Conservation (phyloP, 2,113 vertebrate species). For the Malurus cyaneus region DNA sequence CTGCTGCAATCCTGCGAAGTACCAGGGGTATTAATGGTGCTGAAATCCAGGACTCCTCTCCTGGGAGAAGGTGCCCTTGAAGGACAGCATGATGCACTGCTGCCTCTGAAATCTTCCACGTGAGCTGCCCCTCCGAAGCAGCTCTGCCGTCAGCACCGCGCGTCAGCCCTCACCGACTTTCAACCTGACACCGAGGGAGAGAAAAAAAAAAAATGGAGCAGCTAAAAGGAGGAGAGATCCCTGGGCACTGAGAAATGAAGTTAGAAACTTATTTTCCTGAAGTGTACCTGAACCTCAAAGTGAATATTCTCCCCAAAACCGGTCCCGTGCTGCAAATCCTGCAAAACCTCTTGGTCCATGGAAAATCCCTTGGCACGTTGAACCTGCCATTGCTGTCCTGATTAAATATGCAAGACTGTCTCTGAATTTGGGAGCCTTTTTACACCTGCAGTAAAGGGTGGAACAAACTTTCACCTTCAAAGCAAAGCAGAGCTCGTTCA, state of each 20-base stretch:
- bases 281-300: not conserved
- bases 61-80: constrained; percentile 43
- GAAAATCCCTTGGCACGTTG: not conserved
- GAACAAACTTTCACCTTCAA: constrained; percentile 61
- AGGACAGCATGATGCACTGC: not conserved
- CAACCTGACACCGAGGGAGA: not conserved
- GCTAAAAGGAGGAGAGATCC: not conserved
- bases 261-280: not conserved
- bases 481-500: constrained; percentile 30
- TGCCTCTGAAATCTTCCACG: constrained; percentile 12
- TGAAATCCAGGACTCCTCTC: constrained; percentile 3
- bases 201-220: not conserved
- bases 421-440: not conserved
- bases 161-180: not conserved
- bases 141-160: not conserved
- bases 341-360: not conserved
- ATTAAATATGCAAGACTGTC: not conserved
- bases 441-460: constrained; percentile 26
- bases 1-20: not conserved
- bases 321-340: not conserved
- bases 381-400: not conserved
- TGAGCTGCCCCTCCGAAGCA: not conserved
- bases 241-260: not conserved
- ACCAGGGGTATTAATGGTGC: not conserved
- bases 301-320: not conserved